phyloP scores from a whole-genome alignment of 2,797 vertebrate species.

The Rhadinocentrus ornatus region DNA sequence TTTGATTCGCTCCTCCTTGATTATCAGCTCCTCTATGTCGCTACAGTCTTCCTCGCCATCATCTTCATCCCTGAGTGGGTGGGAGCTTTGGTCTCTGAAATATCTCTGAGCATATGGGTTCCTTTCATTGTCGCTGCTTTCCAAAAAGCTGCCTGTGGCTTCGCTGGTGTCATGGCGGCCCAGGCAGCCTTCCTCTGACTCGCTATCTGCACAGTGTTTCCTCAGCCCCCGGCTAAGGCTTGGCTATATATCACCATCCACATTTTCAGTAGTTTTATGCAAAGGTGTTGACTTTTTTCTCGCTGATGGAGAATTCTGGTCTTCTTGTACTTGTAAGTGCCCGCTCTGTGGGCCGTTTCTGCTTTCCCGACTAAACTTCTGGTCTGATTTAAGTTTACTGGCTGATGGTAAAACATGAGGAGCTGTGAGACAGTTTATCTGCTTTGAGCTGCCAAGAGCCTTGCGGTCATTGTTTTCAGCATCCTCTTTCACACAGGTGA shows the following conservation, averaged over 20 bases:
- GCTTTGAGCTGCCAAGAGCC: slow-evolving; percentile 84
- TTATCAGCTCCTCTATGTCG: slow-evolving; percentile 73
- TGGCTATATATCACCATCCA: slow-evolving; percentile 87
- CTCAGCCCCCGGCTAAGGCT: slow-evolving; percentile 85
- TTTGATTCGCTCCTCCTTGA: slow-evolving; percentile 77
- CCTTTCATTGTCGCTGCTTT: slow-evolving; percentile 61
- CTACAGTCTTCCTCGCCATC: slow-evolving; percentile 65
- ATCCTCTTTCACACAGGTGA: slow-evolving; percentile 83
- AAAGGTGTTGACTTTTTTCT: slow-evolving; percentile 82
- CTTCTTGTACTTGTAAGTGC: slow-evolving; percentile 81
- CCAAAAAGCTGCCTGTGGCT: slow-evolving; percentile 62
- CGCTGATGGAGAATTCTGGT: slow-evolving; percentile 69
- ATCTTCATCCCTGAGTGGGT: slow-evolving; percentile 39
- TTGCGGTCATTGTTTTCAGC: slow-evolving; percentile 82
- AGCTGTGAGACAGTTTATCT: slow-evolving; percentile 81
- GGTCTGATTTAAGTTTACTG: slow-evolving; percentile 82
- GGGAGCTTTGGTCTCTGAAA: slow-evolving; percentile 62
- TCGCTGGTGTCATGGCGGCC: slow-evolving; percentile 85
- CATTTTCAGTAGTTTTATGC: slow-evolving; percentile 88
- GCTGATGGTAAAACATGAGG: slow-evolving; percentile 81
- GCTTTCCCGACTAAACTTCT: slow-evolving; percentile 81
- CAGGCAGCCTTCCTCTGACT: slow-evolving; percentile 86
- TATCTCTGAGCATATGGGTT: slow-evolving; percentile 61
- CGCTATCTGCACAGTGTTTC: slow-evolving; percentile 83
- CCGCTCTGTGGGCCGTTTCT: slow-evolving; percentile 73